Evolutionary conservation across 2,113 vertebrate genomes (phyloP).

Genomic region (Hippopotamus amphibius): DNA sequence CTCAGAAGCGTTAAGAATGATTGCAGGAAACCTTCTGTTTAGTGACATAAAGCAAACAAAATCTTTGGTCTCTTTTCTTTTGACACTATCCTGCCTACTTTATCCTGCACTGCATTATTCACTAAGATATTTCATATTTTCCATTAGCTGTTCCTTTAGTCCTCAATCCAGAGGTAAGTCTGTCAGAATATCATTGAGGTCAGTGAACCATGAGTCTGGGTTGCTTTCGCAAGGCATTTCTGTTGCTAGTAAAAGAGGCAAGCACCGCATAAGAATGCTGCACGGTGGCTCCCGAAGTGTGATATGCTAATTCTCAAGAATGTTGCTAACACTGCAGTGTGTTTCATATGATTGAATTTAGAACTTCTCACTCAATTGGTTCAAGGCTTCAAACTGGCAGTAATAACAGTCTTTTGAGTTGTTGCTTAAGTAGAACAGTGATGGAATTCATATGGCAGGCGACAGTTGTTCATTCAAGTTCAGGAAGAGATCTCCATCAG

Average conservation of each 20-base stretch:
- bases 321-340: constrained; percentile 55
- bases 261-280: constrained; percentile 49
- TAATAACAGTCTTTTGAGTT: constrained; percentile 62
- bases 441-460: constrained; percentile 53
- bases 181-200: constrained; percentile 42
- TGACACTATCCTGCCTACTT: constrained; percentile 24
- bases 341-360: constrained; percentile 61
- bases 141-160: constrained; percentile 5
- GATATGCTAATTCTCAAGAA: constrained; percentile 67
- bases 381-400: constrained; percentile 65
- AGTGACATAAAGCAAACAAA: constrained; percentile 13
- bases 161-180: constrained; percentile 39
- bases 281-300: background rate
- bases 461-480: constrained; percentile 56
- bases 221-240: constrained; percentile 46
- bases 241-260: constrained; percentile 52
- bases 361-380: constrained; percentile 56
- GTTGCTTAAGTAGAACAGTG: constrained; percentile 60
- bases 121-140: constrained; percentile 38
- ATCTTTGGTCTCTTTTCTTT: constrained; percentile 61
- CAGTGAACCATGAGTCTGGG: constrained; percentile 55
- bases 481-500: constrained; percentile 35
- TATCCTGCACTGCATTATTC: background rate
- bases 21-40: background rate
- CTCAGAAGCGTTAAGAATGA: constrained; percentile 49